Conservation (phyloP, 2,797 vertebrate species). For the Phaenicophaeus curvirostris region DNA sequence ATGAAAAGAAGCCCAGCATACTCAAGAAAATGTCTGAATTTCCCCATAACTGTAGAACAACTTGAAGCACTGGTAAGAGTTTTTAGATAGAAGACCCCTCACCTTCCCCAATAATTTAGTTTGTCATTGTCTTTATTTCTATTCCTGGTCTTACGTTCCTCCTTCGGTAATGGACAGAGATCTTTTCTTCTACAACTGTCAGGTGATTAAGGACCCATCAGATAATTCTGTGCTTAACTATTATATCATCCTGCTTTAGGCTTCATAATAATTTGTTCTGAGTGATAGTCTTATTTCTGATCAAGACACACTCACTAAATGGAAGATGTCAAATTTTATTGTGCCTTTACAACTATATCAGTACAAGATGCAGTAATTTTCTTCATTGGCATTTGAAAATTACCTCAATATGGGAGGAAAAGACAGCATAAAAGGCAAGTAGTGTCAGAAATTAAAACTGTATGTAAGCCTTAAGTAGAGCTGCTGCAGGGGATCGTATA, state of each 20-base stretch:
- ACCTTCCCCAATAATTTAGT: not conserved
- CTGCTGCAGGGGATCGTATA: not conserved
- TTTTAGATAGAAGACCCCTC: not conserved
- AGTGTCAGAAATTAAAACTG: not conserved
- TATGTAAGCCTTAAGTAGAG: not conserved
- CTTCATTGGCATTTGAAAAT: not conserved
- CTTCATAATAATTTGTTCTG: slow-evolving; percentile 54
- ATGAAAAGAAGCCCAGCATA: not conserved
- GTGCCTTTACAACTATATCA: slow-evolving; percentile 19
- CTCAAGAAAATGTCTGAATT: not conserved
- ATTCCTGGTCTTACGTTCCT: slow-evolving; percentile 7
- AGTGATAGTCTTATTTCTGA: slow-evolving; percentile 43
- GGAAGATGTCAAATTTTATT: slow-evolving; percentile 39
- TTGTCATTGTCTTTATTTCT: not conserved
- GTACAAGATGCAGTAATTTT: slow-evolving; percentile 22
- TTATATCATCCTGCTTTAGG: slow-evolving; percentile 17
- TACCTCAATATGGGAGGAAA: slow-evolving; percentile 4
- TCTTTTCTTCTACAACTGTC: slow-evolving; percentile 26
- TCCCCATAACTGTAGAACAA: not conserved
- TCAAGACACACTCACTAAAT: slow-evolving; percentile 16
- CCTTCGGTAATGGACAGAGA: slow-evolving; percentile 23
- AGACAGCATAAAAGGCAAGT: not conserved
- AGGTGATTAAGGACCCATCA: slow-evolving; percentile 42
- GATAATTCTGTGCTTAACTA: slow-evolving; percentile 35
- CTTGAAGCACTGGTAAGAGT: not conserved